Conservation (phyloP, 2,113 vertebrate species). For the Ctenodactylus gundi region DNA sequence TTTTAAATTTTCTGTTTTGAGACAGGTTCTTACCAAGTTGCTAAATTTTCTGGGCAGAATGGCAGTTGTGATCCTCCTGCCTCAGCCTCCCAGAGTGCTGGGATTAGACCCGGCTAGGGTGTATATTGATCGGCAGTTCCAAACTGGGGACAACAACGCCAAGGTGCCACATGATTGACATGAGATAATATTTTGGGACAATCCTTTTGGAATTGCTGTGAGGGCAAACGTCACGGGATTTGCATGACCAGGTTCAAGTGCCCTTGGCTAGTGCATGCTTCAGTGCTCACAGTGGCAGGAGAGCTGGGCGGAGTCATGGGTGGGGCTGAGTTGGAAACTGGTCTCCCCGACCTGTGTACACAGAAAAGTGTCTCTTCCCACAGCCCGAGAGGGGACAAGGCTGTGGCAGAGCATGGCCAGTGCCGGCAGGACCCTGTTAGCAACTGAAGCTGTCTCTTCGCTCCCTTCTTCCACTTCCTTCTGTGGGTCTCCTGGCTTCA, state of each 20-base stretch:
- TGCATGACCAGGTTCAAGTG: neutral
- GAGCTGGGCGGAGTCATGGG: neutral
- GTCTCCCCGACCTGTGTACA: neutral
- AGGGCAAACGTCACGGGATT: neutral
- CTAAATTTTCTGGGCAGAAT: too few species aligned
- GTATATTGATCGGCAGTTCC: neutral
- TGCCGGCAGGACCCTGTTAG: neutral
- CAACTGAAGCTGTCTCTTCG: neutral
- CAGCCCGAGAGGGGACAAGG: neutral
- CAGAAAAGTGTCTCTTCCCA: constrained; percentile 11
- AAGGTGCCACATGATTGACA: neutral
- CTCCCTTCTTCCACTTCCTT: fast-evolving
- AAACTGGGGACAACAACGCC: neutral
- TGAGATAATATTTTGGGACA: constrained; percentile 31
- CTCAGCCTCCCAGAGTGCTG: too few species aligned
- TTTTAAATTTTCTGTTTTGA: too few species aligned
- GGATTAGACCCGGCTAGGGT: too few species aligned
- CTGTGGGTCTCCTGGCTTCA: neutral
- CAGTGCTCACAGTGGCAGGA: neutral
- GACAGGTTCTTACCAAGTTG: too few species aligned
- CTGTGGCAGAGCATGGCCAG: neutral
- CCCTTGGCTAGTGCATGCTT: neutral
- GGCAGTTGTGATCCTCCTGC: too few species aligned
- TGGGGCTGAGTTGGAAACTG: neutral
- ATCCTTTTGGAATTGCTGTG: neutral